Evolutionary conservation across 2,797 vertebrate genomes (phyloP), one percentile per base, ranked within the genome.

Genomic region (Limnodromus scolopaceus): DNA sequence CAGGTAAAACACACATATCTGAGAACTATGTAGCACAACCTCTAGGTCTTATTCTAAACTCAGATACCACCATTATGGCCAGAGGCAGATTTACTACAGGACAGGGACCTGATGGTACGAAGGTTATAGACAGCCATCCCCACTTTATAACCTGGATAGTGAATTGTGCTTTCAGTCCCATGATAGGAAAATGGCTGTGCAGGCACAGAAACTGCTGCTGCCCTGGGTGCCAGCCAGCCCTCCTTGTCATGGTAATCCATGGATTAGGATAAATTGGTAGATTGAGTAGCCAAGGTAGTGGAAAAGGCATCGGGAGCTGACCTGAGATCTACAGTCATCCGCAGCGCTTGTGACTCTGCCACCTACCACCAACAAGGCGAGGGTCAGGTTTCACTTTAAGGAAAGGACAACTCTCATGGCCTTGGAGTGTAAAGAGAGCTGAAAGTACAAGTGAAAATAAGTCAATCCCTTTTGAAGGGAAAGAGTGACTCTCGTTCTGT

Each of bases 341-440:
- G 13, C 25, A 36, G 7, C 3, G 6, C 20, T 60, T 0, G 0
- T 32, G 57, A 30, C 46, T 77, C 6, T 58, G 13, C 32, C 13
- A 45, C 9, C 11, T 30, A n/a, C 11, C 36, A 34, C 20, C 9
- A 39, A 17, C 28, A 69, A 55, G 27, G n/a, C 1, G 0, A 68
- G 14, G 36, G 9, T 13, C 20, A 38, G 27, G 18, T 43, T 83
- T 79, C 6, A 1, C 51, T 53, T 70, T 28, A 61, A 27, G 14
- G 18, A 83, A 64, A 45, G 20, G 57, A 6, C 0, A 2, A 43
- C 46, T 61, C 43, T 66, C 9, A 15, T 5, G 20, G 19, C 6
- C 12, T 57, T 22, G 13, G 13, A 38, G n/a, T 0, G 0, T 4
- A 43, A 25, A 57, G 9, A 46, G 45, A 46, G 9, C 61, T 60